Evolutionary conservation across 2,113 vertebrate species (phyloP), one percentile per base, ranked within the genome.

Genomic region (Pseudorectes ferrugineus): DNA sequence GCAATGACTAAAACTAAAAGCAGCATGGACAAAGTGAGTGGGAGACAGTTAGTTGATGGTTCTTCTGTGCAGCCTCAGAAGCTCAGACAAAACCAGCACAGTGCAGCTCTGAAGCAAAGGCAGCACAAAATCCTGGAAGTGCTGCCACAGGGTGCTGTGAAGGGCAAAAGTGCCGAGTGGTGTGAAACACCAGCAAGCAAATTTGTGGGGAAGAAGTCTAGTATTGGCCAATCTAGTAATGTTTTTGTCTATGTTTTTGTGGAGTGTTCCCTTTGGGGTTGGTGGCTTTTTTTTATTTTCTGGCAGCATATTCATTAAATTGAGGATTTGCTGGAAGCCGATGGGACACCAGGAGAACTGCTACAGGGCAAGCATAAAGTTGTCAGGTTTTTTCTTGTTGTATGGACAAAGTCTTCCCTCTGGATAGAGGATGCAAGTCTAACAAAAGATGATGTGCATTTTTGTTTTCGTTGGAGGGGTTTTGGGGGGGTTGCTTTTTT

Each of bases 401-500:
- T 54, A 11, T 28, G 12, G 48, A 46, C 38, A 35, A 16, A 76
- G 14, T 57, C n/a, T 70, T 84, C 35, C 13, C 11, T 91, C 0
- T 49, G 62, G 45, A 24, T 31, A n/a, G 5, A 48, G n/a, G 16
- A 33, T 65, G 11, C 29, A n/a, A 22, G 15, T 48, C 16, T 51
- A 28, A 38, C 25, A 5, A 15, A 76, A 38, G 15, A n/a, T 26
- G 6, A 7, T 6, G 25, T 2, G 0, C 22, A 24, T 24, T 10
- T 68, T 24, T 45, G 29, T 17, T 13, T 20, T 36, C 12, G 3
- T 8, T 73, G 6, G 26, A 38, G 18, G 36, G 11, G 14, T 23
- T 26, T 55, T 29, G 35, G 4, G 13, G 14, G 1, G 1, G 2
- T 52, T 14, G 71, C 1, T 15, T 21, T 63, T 54, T 49, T 17